These are phyloP conservation scores for Galeopsomyia nigrocyanea DNA, from an alignment of 2,888 invertebrate genomes.

Conservation along the genomic window DNA sequence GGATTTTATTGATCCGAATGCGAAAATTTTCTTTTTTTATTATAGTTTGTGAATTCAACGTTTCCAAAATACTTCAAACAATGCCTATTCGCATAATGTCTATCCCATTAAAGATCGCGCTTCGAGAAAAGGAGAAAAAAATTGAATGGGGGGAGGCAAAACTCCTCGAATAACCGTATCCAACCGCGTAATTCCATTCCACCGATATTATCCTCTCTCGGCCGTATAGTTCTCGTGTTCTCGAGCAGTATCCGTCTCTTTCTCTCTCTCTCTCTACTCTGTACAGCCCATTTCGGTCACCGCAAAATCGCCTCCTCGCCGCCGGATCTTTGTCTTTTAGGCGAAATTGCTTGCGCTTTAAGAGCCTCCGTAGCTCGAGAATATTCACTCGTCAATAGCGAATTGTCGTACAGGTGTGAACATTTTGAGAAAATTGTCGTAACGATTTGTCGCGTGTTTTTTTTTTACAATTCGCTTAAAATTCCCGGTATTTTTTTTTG, in stretches of 20 bases:
- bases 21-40: no score
- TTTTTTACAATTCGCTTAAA: no score
- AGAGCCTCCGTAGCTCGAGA: neutral
- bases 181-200: neutral
- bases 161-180: neutral
- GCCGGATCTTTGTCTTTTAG: constrained; percentile 40
- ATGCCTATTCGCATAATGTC: neutral
- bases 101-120: neutral
- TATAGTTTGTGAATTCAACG: no score
- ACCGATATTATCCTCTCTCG: constrained; percentile 20
- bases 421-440: no score
- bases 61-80: no score
- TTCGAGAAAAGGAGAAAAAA: neutral
- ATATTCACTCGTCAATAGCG: no score
- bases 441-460: no score
- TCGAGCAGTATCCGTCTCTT: constrained; percentile 8
- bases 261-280: constrained; percentile 15
- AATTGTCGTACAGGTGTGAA: no score
- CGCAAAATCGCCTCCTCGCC: constrained; percentile 32
- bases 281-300: constrained; percentile 1
- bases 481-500: no score
- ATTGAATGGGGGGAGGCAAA: neutral
- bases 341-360: constrained; percentile 31
- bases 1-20: no score
- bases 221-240: constrained; percentile 4